A percentile compares a stretch with the other conserved stretches of the same genome.
Evolutionary conservation across 2,888 invertebrate species (phyloP).

Genomic region (Tipula lateralis): DNA sequence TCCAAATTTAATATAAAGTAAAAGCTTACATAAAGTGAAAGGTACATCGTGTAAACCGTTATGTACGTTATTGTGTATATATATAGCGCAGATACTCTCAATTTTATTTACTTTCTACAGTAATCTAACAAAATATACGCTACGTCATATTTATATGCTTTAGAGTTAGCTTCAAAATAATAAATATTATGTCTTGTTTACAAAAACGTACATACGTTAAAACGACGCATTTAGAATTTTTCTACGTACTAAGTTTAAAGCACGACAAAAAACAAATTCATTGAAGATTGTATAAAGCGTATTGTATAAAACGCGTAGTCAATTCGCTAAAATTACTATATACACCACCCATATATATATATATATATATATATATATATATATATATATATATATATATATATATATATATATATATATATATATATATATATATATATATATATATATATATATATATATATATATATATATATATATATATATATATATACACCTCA

Average conservation of each 20-base stretch:
- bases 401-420: too few relatives aligned
- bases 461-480: too few relatives aligned
- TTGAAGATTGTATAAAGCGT: neutral
- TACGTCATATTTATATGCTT: neutral
- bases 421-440: too few relatives aligned
- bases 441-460: too few relatives aligned
- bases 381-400: too few relatives aligned
- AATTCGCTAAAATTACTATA: neutral
- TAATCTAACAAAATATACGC: neutral
- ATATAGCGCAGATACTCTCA: neutral
- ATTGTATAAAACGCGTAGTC: neutral
- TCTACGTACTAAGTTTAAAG: neutral
- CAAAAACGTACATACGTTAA: neutral
- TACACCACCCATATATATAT: neutral
- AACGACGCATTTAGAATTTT: neutral
- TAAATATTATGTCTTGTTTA: neutral
- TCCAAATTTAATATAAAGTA: neutral
- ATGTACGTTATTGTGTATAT: neutral
- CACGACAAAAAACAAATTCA: neutral
- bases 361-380: too few relatives aligned
- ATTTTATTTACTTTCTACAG: neutral
- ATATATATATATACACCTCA: neutral
- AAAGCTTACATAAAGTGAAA: slow-evolving; percentile 4
- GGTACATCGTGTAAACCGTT: neutral
- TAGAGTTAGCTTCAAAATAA: neutral